phyloP scores from a whole-genome alignment of 2,888 invertebrate genomes.

The Drosophila recens region DNA sequence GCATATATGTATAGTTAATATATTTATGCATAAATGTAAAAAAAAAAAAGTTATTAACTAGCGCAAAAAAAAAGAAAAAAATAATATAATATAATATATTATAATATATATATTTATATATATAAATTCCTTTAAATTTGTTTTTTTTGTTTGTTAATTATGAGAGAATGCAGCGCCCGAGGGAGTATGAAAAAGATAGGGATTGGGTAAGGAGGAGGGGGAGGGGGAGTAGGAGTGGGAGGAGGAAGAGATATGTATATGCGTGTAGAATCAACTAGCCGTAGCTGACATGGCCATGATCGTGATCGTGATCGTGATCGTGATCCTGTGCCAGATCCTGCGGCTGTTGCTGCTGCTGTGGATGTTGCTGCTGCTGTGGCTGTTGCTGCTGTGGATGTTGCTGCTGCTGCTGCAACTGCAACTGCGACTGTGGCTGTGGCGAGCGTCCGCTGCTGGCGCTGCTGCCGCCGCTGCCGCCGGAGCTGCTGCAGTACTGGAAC shows the following conservation, averaged over 20 bases:
- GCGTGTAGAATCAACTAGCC: slow-evolving; percentile 47
- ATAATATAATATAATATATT: slow-evolving; percentile 10
- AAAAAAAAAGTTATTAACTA: slow-evolving; percentile 61
- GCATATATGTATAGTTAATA: slow-evolving; percentile 21
- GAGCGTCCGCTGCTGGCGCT: slow-evolving; percentile 58
- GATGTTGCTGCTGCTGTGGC: slow-evolving; percentile 21
- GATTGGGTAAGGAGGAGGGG: neutral
- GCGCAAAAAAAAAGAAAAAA: slow-evolving; percentile 31
- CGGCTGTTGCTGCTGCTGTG: slow-evolving; percentile 17
- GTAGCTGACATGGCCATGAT: slow-evolving; percentile 48
- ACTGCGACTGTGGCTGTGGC: slow-evolving; percentile 46
- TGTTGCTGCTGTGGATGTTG: slow-evolving; percentile 35
- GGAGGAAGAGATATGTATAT: slow-evolving; percentile 33
- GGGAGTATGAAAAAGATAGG: neutral
- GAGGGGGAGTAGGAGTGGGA: neutral
- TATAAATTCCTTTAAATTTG: slow-evolving; percentile 18
- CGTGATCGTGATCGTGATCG: slow-evolving; percentile 47
- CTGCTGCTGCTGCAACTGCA: slow-evolving; percentile 16
- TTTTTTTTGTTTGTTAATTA: slow-evolving; percentile 8
- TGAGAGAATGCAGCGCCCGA: slow-evolving; percentile 44
- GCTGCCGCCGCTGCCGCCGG: slow-evolving; percentile 57
- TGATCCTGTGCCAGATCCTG: slow-evolving; percentile 48
- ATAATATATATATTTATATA: slow-evolving; percentile 20
- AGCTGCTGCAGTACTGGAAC: slow-evolving; percentile 80
- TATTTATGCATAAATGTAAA: slow-evolving; percentile 37